phyloP scores from a whole-genome alignment of 2,888 invertebrate genomes.

The Calliphora vomitoria region DNA sequence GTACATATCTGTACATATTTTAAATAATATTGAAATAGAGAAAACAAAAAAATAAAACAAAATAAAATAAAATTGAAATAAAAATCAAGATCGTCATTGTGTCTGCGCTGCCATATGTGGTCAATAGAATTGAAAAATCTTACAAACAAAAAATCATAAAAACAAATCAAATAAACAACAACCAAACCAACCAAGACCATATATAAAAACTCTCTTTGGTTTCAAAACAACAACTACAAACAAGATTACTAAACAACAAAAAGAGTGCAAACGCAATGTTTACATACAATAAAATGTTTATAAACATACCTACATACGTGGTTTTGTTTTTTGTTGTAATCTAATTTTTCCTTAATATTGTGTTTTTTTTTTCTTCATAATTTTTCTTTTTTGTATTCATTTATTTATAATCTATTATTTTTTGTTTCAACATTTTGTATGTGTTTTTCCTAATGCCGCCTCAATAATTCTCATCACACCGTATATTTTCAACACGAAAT shows the following conservation, averaged over 20 bases:
- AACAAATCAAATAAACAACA: constrained; percentile 32
- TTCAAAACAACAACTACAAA: constrained; percentile 3
- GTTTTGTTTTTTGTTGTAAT: background rate
- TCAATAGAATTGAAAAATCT: constrained; percentile 77
- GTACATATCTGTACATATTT: constrained; percentile 29
- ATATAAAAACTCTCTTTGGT: constrained; percentile 54
- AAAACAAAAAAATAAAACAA: constrained; percentile 43
- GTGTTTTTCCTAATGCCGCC: constrained; percentile 60
- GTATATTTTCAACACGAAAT: constrained; percentile 24
- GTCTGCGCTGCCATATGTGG: constrained; percentile 81
- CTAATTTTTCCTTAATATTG: background rate
- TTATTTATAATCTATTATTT: constrained; percentile 66
- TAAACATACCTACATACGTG: background rate
- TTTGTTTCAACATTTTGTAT: constrained; percentile 24
- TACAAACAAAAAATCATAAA: constrained; percentile 5
- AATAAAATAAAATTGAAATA: constrained; percentile 48
- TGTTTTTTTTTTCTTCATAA: background rate
- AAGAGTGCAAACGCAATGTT: background rate
- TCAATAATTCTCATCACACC: constrained; percentile 21
- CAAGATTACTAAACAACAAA: background rate
- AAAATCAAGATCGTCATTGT: constrained; percentile 74
- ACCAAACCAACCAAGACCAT: constrained; percentile 13
- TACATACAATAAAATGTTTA: constrained; percentile 18
- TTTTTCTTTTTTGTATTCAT: background rate
- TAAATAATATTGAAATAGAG: constrained; percentile 29